phyloP scores from a whole-genome alignment of 1,140 invertebrate genomes.

The Saccostrea cuccullata region DNA sequence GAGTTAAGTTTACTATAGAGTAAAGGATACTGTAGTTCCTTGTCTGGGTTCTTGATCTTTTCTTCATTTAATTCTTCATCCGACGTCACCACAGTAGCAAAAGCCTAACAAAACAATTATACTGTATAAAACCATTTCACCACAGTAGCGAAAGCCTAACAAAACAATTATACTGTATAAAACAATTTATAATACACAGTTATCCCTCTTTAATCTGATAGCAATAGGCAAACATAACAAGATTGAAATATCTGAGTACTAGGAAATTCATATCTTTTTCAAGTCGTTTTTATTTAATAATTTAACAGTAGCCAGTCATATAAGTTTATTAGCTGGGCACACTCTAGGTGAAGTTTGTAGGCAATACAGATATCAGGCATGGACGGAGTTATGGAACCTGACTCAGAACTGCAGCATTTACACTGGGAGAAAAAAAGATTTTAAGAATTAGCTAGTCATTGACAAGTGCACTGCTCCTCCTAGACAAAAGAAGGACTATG shows the following conservation, averaged over 20 bases:
- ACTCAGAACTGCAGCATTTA: slow-evolving; percentile 65
- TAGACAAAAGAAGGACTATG: too few species aligned
- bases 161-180: not conserved
- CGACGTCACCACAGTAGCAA: slow-evolving; percentile 66
- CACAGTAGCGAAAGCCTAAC: too few species aligned
- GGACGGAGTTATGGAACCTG: slow-evolving; percentile 80
- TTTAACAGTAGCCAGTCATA: slow-evolving; percentile 94
- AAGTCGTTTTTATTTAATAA: not conserved
- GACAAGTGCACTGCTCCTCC: too few species aligned
- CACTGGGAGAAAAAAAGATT: slow-evolving; percentile 55
- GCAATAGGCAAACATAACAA: not conserved
- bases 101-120: slow-evolving; percentile 70
- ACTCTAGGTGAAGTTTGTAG: slow-evolving; percentile 94
- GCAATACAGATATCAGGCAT: slow-evolving; percentile 92
- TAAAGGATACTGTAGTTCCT: slow-evolving; percentile 71
- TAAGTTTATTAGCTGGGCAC: slow-evolving; percentile 92
- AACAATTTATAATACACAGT: not conserved
- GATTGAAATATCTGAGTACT: not conserved
- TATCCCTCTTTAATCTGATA: not conserved
- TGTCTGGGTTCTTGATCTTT: slow-evolving; percentile 60
- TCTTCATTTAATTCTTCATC: slow-evolving; percentile 59
- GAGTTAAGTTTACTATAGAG: too few species aligned
- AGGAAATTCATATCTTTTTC: too few species aligned
- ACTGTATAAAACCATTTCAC: too few species aligned
- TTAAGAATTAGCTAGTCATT: too few species aligned